A percentile compares a stretch with the other conserved stretches of the same genome.
Conservation (phyloP, 2,888 invertebrate species). For the Acronicta alni region DNA sequence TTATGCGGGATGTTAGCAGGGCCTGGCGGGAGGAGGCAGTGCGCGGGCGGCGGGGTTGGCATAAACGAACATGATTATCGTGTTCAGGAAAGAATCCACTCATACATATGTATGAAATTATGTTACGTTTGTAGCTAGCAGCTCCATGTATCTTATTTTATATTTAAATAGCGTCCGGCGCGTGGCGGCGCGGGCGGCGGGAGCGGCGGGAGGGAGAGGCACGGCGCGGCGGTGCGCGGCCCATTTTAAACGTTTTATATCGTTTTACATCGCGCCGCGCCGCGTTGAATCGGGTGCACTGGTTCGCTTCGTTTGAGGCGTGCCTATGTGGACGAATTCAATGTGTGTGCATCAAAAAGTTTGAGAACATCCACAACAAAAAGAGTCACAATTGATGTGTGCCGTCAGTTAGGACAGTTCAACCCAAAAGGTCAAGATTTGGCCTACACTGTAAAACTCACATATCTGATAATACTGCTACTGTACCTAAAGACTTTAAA, state of each 20-base stretch:
- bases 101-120: conserved; percentile 63
- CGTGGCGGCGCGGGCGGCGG: conserved; percentile 4
- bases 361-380: too few species aligned
- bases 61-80: conserved; percentile 52
- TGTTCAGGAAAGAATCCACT: conserved; percentile 53
- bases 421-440: too few species aligned
- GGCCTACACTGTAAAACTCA: too few species aligned
- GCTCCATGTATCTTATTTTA: conserved; percentile 46
- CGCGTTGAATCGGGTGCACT: conserved; percentile 11
- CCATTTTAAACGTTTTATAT: conserved; percentile 36
- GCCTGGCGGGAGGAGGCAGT: not conserved
- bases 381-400: too few species aligned
- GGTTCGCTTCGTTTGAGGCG: conserved; percentile 9
- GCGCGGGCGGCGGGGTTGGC: conserved; percentile 1
- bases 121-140: conserved; percentile 38
- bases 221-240: not conserved
- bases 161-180: conserved; percentile 49
- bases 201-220: not conserved
- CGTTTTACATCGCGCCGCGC: not conserved
- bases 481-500: too few species aligned
- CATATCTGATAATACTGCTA: too few species aligned
- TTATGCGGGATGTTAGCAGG: conserved; percentile 26
- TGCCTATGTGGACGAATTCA: conserved; percentile 5
- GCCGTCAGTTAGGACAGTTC: too few species aligned
- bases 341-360: not conserved